Conservation (phyloP, 2,797 vertebrate genomes). For the Tapera naevia region DNA sequence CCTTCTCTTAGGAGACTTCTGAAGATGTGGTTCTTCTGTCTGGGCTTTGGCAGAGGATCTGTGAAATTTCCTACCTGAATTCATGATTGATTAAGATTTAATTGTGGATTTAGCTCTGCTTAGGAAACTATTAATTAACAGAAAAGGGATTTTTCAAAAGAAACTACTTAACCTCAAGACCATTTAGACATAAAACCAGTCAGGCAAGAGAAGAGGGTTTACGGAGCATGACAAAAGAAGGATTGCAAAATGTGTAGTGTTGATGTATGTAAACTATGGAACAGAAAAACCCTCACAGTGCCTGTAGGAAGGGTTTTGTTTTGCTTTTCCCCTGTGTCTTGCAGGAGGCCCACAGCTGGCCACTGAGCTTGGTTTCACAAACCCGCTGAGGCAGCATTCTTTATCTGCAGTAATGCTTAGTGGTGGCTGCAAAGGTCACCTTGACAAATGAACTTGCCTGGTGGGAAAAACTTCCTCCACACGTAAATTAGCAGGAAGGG, state of each 20-base stretch:
- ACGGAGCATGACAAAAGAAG: slow-evolving; percentile 24
- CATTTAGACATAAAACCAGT: slow-evolving; percentile 25
- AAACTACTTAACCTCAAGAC: slow-evolving; percentile 30
- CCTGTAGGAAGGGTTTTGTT: background rate
- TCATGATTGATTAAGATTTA: background rate
- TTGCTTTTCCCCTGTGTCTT: background rate
- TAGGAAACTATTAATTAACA: background rate
- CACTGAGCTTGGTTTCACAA: background rate
- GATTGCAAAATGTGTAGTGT: background rate
- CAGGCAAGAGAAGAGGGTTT: slow-evolving; percentile 20
- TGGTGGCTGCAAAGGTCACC: slow-evolving; percentile 3
- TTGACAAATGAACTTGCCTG: slow-evolving; percentile 26
- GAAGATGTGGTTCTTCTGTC: background rate
- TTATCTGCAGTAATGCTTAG: background rate
- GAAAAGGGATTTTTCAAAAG: slow-evolving; percentile 20
- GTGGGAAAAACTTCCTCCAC: background rate
- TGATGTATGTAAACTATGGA: background rate
- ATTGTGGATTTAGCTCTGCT: background rate
- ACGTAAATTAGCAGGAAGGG: slow-evolving; percentile 4
- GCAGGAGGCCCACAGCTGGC: background rate
- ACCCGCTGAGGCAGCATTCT: background rate
- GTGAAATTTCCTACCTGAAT: background rate
- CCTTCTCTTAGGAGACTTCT: background rate
- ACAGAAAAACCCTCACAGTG: background rate
- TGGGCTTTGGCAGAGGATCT: background rate